Base-by-base conservation (phyloP, 2,113 vertebrate species). In the Bufo gargarizans region DNA sequence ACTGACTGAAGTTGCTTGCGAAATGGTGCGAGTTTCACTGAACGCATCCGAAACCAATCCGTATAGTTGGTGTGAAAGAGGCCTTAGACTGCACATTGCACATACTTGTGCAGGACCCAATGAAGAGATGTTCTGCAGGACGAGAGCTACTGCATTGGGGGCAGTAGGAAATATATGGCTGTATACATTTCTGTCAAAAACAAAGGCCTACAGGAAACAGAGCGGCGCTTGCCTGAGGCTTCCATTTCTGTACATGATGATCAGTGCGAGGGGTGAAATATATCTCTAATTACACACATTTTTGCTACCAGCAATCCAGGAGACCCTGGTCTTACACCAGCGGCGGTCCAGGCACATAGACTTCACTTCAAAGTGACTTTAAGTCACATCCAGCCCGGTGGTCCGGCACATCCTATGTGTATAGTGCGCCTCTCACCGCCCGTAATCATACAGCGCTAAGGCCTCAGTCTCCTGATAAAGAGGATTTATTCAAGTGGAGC, bases 271-370 rank as follows among this genome's bases (percentile, higher is more conserved):
- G 55, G 53, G 20, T 67, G 16, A 78, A 65, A 78, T 78, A 55
- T 76, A 61, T 19, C 19, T 86, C 59, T 43, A 78, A 22, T 67
- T 67, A 78, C 74, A 86, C 53, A 63, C 50, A 53, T 67, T 67
- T 86, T 86, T 86, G 74, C 74, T 86, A 50, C 76, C 58, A 65
- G 58, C 56, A 65, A 65, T 78, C 59, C 85, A 79, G 47, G 59
- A 11, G 58, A 58, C 47, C 59, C 74, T 55, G 43, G 47, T 55
- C n/a, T 86, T 79, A 50, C 43, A 78, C 3, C 19, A 53, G 63
- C 72, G 67, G 56, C 59, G 67, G 72, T 78, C 55, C 47, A 76
- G 76, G 69, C 45, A 59, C 58, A 67, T 67, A 65, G 45, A 65
- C 76, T 67, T 67, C 78, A 53, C 77, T 86, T 79, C 59, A 67